Conservation (phyloP, 2,113 vertebrate species). For the Lasiurus borealis region DNA sequence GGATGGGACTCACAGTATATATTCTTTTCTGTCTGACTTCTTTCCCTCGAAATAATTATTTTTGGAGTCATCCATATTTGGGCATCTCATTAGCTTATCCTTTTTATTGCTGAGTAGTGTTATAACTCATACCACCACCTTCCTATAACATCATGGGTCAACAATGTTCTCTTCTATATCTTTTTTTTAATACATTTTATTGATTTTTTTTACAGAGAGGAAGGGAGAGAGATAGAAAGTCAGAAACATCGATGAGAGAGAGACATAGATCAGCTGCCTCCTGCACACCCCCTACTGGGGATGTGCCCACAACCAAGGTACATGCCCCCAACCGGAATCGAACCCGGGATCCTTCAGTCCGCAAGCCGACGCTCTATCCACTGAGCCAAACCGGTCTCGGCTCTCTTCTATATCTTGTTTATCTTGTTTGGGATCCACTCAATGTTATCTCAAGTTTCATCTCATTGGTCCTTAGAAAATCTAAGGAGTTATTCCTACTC, state of each 20-base stretch:
- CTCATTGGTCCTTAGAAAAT: conserved; percentile 36
- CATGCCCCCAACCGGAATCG: too few species aligned
- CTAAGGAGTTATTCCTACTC: background rate
- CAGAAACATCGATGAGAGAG: too few species aligned
- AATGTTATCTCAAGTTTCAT: background rate
- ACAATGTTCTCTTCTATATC: background rate
- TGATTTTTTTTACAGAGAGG: too few species aligned
- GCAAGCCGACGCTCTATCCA: too few species aligned
- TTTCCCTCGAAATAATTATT: background rate
- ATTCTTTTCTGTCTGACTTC: background rate
- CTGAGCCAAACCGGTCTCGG: too few species aligned
- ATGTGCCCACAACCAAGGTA: too few species aligned
- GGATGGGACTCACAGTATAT: background rate
- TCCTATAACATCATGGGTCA: background rate
- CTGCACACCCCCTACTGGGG: too few species aligned
- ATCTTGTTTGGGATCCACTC: background rate
- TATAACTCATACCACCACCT: background rate
- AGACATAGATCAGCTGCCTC: too few species aligned
- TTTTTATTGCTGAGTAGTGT: background rate
- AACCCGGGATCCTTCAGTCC: too few species aligned
- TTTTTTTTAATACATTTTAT: too few species aligned
- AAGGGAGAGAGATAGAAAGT: too few species aligned
- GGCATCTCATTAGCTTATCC: background rate
- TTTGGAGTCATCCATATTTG: background rate
- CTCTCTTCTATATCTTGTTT: background rate